Percentiles rank a stretch among this genome's conserved stretches.
Conservation (phyloP, 2,888 invertebrate species). For the Lymantria dispar region DNA sequence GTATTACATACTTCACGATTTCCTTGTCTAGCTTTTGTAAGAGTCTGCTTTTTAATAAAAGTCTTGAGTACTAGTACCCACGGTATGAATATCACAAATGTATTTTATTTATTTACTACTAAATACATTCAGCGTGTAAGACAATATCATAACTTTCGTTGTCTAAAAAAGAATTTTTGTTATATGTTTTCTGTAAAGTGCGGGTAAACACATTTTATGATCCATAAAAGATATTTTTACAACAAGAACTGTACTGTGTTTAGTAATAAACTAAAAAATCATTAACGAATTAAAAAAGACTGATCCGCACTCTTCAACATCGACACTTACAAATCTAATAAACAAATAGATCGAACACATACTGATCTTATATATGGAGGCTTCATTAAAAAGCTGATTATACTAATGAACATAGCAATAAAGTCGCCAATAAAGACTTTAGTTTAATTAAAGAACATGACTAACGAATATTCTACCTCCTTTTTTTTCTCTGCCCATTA, state of each 20-base stretch:
- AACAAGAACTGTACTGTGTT: not conserved
- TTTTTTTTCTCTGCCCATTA: constrained; percentile 3
- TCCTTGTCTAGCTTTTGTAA: no score
- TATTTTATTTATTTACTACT: no score
- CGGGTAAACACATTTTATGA: no score
- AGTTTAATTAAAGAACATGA: constrained; percentile 3
- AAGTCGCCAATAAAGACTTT: constrained; percentile 12
- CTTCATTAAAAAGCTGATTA: constrained; percentile 16
- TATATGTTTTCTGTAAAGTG: no score
- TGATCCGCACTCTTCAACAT: not conserved
- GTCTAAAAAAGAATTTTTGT: no score
- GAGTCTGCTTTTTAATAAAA: no score
- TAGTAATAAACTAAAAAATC: not conserved
- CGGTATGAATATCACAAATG: no score
- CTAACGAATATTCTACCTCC: not conserved
- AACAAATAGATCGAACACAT: constrained; percentile 45
- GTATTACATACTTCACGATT: no score
- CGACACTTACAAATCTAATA: constrained; percentile 21
- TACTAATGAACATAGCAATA: constrained; percentile 19
- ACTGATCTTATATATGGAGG: constrained; percentile 38
- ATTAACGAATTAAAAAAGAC: not conserved
- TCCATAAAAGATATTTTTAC: no score
- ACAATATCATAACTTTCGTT: no score
- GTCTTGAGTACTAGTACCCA: no score
- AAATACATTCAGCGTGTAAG: no score